phyloP scores from a whole-genome alignment of 2,797 vertebrate genomes.

The Picus viridis region DNA sequence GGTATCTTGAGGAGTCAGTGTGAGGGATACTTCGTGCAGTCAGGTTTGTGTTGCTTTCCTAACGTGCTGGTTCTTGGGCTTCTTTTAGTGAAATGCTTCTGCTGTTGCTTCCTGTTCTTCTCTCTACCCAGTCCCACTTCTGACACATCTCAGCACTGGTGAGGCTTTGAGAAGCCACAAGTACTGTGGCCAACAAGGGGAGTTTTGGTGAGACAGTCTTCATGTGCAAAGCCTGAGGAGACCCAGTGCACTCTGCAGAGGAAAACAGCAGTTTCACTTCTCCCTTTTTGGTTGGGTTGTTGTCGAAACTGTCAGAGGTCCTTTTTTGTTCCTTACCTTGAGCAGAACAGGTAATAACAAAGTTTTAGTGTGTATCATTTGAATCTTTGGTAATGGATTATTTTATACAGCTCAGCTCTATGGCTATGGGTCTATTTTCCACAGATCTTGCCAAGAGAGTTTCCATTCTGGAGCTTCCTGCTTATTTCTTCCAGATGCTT shows the following conservation, averaged over 20 bases:
- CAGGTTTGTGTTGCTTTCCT: neutral
- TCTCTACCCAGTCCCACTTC: neutral
- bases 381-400: conserved; percentile 17
- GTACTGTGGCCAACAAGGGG: neutral
- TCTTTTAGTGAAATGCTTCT: neutral
- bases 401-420: conserved; percentile 37
- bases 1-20: neutral
- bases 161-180: neutral
- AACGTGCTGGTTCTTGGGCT: neutral
- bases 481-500: conserved; percentile 74
- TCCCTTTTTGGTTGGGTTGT: neutral
- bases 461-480: conserved; percentile 66
- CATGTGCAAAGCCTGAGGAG: neutral
- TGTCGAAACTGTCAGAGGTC: neutral
- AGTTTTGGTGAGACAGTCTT: neutral
- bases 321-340: neutral
- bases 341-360: neutral
- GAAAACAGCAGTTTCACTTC: neutral
- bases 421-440: conserved; percentile 56
- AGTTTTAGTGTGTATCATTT: conserved; percentile 3
- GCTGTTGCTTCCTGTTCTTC: neutral
- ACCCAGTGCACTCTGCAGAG: neutral
- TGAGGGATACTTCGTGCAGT: neutral
- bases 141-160: neutral
- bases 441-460: conserved; percentile 60